Base-by-base conservation (phyloP, 2,797 vertebrate species). In the Kryptolebias ocellatus region DNA sequence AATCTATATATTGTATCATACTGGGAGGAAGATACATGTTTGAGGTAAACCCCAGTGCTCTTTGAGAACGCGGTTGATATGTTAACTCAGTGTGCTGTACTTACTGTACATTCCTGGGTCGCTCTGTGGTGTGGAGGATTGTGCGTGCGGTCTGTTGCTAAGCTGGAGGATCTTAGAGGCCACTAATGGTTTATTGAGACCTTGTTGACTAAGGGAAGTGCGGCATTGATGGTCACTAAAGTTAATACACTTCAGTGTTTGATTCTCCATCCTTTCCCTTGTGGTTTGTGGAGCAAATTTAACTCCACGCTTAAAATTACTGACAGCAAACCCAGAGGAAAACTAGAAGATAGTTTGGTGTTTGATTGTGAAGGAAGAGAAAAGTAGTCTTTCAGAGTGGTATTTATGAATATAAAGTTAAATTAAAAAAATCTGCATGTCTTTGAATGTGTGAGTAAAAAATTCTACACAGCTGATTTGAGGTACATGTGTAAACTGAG, bases 91-190 rank as follows among this genome's bases (percentile, higher is more conserved):
- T 67, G 67, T 66, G 68, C 65, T 76, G 56, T 86, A 74, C 83
- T 89, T 83, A 70, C 72, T 83, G 53, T 79, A 84, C 74, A 80
- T 83, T 85, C 57, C 73, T 60, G 60, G 76, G 79, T 85, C 74
- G 74, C 55, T 70, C 44, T 86, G 80, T 57, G 74, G 86, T 74
- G 72, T 9, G 16, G 70, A 71, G 67, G 71, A 67, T 83, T 83
- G 74, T 83, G 72, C 79, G 64, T 76, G 78, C 64, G 81, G 78
- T 87, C 81, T 76, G 58, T 73, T 64, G 72, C 70, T 86, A 79
- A 84, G 75, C 72, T 67, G 20, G 47, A 67, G 69, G 54, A 80
- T 83, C 70, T 67, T 39, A 1, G 63, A 72, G 74, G 57, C 72
- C 62, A 77, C 66, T 57, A 56, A 39, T 56, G 52, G 60, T 49